These are phyloP conservation scores for Chrysina gloriosa DNA, from an alignment of 2,888 invertebrate species.

Conservation along the genomic window DNA sequence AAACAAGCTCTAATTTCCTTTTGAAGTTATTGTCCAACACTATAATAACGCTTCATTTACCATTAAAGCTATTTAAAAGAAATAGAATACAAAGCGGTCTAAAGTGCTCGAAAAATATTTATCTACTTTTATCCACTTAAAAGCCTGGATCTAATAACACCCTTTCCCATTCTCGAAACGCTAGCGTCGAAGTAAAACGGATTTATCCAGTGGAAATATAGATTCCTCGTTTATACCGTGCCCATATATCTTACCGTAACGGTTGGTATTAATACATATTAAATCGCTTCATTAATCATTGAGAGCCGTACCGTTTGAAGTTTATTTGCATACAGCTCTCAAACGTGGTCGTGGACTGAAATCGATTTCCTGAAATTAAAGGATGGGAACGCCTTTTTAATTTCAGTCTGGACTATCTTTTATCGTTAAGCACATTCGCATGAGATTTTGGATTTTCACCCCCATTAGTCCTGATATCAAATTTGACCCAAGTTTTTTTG, in stretches of 20 bases:
- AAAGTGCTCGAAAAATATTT: too few relatives aligned
- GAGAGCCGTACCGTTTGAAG: slow-evolving; percentile 17
- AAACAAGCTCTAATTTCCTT: too few relatives aligned
- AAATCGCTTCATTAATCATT: slow-evolving; percentile 25
- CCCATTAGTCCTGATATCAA: too few relatives aligned
- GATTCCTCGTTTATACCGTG: background rate
- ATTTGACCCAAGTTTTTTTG: too few relatives aligned
- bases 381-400: background rate
- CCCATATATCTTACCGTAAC: background rate
- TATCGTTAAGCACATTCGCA: too few relatives aligned
- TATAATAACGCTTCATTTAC: too few relatives aligned
- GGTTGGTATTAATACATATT: slow-evolving; percentile 16
- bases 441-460: too few relatives aligned
- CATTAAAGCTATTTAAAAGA: too few relatives aligned
- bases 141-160: background rate
- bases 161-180: background rate
- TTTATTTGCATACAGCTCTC: slow-evolving; percentile 14
- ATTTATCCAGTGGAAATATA: slow-evolving; percentile 7
- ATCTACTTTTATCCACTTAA: background rate
- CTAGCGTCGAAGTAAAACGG: background rate
- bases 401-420: too few relatives aligned
- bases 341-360: background rate
- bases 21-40: too few relatives aligned
- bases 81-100: too few relatives aligned
- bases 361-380: slow-evolving; percentile 9